Percentiles rank a stretch among this genome's conserved stretches.
These are phyloP conservation scores for Notoglanidium macrostoma DNA, from an alignment of 2,797 vertebrate genomes.

Conservation along the genomic window DNA sequence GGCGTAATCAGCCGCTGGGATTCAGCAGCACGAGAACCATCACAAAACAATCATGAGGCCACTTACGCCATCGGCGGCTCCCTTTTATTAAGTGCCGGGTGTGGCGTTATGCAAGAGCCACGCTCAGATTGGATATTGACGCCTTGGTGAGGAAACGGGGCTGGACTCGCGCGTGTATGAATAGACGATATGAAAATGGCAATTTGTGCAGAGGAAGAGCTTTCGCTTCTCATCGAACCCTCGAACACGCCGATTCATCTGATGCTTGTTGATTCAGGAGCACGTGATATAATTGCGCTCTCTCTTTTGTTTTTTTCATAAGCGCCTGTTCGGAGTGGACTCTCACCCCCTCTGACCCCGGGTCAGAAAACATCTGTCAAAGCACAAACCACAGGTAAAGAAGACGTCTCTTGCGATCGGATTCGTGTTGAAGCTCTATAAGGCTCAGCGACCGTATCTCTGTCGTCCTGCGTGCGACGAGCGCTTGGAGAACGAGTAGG, in stretches of 20 bases:
- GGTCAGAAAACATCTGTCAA: no score
- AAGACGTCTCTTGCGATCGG: no score
- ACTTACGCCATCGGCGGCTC: background rate
- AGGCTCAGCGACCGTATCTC: no score
- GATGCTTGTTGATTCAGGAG: background rate
- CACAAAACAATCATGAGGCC: constrained; percentile 59
- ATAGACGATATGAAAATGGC: background rate
- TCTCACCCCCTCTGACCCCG: no score
- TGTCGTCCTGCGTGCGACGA: no score
- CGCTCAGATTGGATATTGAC: constrained; percentile 43
- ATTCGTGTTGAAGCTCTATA: no score
- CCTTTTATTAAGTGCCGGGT: constrained; percentile 42
- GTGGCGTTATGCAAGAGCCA: constrained; percentile 37
- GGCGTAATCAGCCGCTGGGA: constrained; percentile 64
- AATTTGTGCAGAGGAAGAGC: background rate
- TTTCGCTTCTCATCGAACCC: background rate
- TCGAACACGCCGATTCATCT: background rate
- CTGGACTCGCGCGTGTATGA: constrained; percentile 13
- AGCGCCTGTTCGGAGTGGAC: no score
- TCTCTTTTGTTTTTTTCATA: no score
- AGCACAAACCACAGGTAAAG: no score
- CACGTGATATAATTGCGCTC: no score
- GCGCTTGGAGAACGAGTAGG: no score
- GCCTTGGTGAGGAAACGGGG: background rate
- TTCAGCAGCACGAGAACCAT: constrained; percentile 67